A percentile compares a stretch with the other conserved stretches of the same genome.
Conservation (phyloP, 2,888 invertebrate genomes). For the Pseudeuparius sepicola region DNA sequence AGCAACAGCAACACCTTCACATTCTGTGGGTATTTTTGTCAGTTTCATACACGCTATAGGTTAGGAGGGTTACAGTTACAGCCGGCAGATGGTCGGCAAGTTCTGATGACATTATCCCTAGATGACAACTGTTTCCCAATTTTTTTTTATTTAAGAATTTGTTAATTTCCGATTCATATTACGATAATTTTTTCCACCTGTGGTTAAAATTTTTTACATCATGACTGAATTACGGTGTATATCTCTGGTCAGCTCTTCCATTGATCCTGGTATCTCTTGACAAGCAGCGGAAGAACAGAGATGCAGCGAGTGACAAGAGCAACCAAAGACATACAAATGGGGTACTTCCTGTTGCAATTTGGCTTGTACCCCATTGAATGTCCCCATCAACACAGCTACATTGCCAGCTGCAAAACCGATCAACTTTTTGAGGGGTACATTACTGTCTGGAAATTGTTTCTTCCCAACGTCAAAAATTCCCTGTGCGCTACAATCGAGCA, state of each 20-base stretch:
- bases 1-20: no score
- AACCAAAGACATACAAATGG: slow-evolving; percentile 10
- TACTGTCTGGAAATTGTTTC: slow-evolving; percentile 10
- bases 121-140: no score
- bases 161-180: no score
- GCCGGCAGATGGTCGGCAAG: no score
- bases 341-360: slow-evolving; percentile 11
- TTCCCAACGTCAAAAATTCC: slow-evolving; percentile 8
- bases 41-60: no score
- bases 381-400: slow-evolving; percentile 12
- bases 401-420: slow-evolving; percentile 13
- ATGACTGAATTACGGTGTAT: no score
- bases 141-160: no score
- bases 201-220: no score
- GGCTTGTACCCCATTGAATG: slow-evolving; percentile 8
- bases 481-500: slow-evolving; percentile 5
- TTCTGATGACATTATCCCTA: no score
- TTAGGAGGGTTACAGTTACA: no score
- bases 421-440: slow-evolving; percentile 9
- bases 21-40: no score
- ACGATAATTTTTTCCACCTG: no score
- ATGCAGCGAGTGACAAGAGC: slow-evolving; percentile 10
- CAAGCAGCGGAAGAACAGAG: slow-evolving; percentile 9
- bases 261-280: slow-evolving; percentile 6
- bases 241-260: slow-evolving; percentile 11